Evolutionary conservation across 64 coral and sea anemone genomes (phyloP).

Genomic region (Pachyseris speciosa): DNA sequence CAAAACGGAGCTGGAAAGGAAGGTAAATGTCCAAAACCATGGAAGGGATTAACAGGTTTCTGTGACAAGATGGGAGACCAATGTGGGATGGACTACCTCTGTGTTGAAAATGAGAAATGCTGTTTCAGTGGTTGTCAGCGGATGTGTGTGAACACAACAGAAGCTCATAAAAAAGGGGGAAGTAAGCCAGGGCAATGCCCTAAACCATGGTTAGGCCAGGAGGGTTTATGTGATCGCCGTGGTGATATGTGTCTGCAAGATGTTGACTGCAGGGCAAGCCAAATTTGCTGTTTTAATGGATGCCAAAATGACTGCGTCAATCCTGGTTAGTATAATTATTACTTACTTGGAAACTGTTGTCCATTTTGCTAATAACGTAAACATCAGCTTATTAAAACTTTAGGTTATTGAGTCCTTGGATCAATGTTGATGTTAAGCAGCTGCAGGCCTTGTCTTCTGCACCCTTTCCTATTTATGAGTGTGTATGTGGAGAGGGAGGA

Average conservation of each 20-base stretch:
- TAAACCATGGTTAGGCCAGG: conserved; percentile 30
- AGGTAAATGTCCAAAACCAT: conserved; percentile 38
- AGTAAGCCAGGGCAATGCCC: conserved; percentile 42
- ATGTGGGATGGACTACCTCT: conserved; percentile 60
- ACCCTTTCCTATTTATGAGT: too few relatives aligned
- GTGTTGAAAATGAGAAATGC: conserved; percentile 58
- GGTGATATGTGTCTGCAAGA: conserved; percentile 53
- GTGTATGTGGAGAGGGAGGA: too few relatives aligned
- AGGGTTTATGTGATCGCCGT: conserved; percentile 36
- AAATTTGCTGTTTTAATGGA: conserved; percentile 56
- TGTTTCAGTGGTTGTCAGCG: conserved; percentile 71
- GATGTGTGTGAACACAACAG: conserved; percentile 45
- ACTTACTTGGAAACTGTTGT: not conserved
- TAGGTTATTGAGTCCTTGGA: too few relatives aligned
- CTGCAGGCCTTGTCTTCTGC: too few relatives aligned
- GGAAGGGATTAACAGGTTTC: conserved; percentile 53
- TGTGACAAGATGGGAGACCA: conserved; percentile 69
- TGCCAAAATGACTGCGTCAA: conserved; percentile 58
- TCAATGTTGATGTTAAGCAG: too few relatives aligned
- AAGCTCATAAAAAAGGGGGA: conserved; percentile 9
- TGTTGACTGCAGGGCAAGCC: not conserved
- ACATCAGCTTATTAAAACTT: too few relatives aligned
- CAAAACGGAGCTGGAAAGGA: not conserved
- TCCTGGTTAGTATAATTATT: not conserved
- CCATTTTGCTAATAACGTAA: too few relatives aligned